Conservation (phyloP, 2,888 invertebrate species). For the Eurois occulta region DNA sequence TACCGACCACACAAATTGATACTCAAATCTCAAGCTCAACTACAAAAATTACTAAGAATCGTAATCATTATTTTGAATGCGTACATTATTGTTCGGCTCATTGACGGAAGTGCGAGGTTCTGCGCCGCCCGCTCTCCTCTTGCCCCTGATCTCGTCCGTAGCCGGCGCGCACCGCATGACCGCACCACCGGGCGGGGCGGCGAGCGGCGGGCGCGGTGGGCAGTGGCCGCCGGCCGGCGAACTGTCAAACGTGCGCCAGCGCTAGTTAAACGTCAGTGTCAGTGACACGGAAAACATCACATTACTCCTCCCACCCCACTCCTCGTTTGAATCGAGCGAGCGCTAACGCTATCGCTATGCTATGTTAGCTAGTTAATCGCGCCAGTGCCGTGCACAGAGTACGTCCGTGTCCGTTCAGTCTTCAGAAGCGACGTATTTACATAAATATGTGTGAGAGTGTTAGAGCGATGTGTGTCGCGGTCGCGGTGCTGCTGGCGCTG, state of each 20-base stretch:
- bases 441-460: not conserved
- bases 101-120: not conserved
- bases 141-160: no score
- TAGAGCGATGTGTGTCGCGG: constrained; percentile 2
- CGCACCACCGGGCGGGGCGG: no score
- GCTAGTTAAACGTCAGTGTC: constrained; percentile 31
- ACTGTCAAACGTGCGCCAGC: constrained; percentile 10
- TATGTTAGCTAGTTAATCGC: constrained; percentile 11
- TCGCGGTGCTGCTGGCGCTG: constrained; percentile 10
- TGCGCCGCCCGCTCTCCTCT: not conserved
- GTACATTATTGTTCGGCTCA: not conserved
- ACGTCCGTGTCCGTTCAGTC: not conserved
- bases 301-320: not conserved
- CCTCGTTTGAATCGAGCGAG: constrained; percentile 14
- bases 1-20: no score
- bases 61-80: not conserved
- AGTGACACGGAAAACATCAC: not conserved
- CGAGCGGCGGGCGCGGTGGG: no score
- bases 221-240: no score
- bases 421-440: not conserved
- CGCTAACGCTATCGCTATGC: no score
- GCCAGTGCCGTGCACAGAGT: constrained; percentile 7
- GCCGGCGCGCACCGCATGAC: not conserved
- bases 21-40: not conserved
- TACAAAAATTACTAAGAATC: not conserved